Base-by-base conservation (phyloP, 2,113 vertebrate genomes). In the Trinectes maculatus region DNA sequence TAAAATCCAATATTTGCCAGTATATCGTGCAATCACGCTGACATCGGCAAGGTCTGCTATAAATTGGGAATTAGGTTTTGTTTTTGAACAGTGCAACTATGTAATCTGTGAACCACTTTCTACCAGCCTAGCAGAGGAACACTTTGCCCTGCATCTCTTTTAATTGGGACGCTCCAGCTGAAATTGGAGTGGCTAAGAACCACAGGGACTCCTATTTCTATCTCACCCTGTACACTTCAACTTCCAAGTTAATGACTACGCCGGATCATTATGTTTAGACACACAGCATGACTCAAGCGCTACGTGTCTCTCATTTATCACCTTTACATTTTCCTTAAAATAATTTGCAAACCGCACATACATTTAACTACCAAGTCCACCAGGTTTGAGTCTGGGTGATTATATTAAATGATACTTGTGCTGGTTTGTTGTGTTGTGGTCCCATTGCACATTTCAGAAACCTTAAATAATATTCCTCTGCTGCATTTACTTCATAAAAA, bases 131-230 rank as follows among this genome's bases (percentile, higher is more conserved):
- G 68, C 43, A 42, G 57, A 80, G 67, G 49, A 76, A 74, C 77
- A 85, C 68, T 83, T 61, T 77, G 71, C 81, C 76, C 76, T 65
- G 66, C 70, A 77, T 67, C 69, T 84, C 64, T 73, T 84, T 87
- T 91, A 91, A 91, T 91, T 90, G 83, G 88, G 86, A 82, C 29
- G 63, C 60, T 54, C 65, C 58, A 46, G 84, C 79, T 75, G 74
- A 88, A 79, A 86, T 85, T 85, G 73, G 74, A 87, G 71, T 82
- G 67, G 63, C 26, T 58, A 58, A 42, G 52, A 79, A 85, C 72
- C 64, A 71, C 66, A 39, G 84, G 85, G 79, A 83, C 54, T 79
- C 72, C 51, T 70, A 59, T 83, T 87, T 88, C 75, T 66, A 82
- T 86, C 62, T 62, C 55, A 56, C 62, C 48, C 71, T 6, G 25